These are phyloP conservation scores for Prorops nasuta DNA, from an alignment of 1,140 invertebrate genomes.

Conservation along the genomic window DNA sequence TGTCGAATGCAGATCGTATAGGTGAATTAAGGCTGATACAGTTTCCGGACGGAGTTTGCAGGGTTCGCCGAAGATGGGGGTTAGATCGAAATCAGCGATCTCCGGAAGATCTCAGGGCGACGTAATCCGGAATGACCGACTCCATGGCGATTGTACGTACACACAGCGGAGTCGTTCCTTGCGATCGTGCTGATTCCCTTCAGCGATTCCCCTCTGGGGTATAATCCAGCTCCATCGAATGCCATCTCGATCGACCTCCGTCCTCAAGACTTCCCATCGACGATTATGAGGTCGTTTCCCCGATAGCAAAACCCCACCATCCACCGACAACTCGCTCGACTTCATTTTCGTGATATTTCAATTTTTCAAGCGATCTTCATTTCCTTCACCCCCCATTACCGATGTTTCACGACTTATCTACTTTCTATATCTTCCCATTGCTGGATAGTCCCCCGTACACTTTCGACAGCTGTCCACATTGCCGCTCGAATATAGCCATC, in stretches of 20 bases:
- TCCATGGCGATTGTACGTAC: slow-evolving; percentile 23
- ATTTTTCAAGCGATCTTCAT: background rate
- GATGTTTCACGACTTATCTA: too few relatives aligned
- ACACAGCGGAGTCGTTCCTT: slow-evolving; percentile 12
- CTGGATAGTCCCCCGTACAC: too few relatives aligned
- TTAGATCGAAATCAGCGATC: slow-evolving; percentile 19
- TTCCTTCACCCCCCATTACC: too few relatives aligned
- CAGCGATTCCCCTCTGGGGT: slow-evolving; percentile 16
- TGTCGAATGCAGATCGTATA: background rate
- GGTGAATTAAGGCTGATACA: too few relatives aligned
- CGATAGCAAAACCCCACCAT: background rate
- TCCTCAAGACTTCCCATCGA: slow-evolving; percentile 5
- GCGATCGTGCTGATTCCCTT: slow-evolving; percentile 33
- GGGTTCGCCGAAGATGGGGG: background rate
- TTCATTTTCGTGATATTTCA: too few relatives aligned
- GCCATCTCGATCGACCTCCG: slow-evolving; percentile 16
- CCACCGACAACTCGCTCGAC: background rate
- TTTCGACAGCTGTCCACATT: too few relatives aligned
- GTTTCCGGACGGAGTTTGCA: background rate
- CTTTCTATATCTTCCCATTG: too few relatives aligned
- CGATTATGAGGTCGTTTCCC: slow-evolving; percentile 26
- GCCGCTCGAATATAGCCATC: too few relatives aligned
- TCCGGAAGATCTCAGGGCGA: background rate
- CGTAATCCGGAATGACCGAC: slow-evolving; percentile 25
- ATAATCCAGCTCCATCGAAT: slow-evolving; percentile 14